Evolutionary conservation across 2,888 invertebrate genomes (phyloP).

Genomic region (Apamea monoglypha): DNA sequence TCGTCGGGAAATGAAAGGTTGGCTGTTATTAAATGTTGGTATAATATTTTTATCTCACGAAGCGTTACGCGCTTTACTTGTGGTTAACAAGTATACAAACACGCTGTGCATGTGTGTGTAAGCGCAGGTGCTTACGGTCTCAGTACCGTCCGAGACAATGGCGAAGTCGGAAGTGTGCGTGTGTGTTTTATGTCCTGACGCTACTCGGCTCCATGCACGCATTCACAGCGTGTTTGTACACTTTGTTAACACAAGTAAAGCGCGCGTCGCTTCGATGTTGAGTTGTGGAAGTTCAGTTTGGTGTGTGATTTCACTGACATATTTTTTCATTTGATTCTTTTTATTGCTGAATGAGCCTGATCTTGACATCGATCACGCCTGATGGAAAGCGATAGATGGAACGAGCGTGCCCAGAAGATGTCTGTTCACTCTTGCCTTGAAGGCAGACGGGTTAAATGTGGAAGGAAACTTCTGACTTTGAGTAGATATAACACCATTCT

Average conservation of each 20-base stretch:
- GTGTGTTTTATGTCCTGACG: neutral
- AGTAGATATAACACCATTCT: no score
- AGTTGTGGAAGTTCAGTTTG: neutral
- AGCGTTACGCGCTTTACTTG: neutral
- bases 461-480: no score
- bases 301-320: no score
- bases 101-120: neutral
- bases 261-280: neutral
- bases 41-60: neutral
- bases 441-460: no score
- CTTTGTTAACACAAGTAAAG: neutral
- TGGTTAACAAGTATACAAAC: neutral
- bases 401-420: no score
- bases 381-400: no score
- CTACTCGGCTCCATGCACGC: neutral
- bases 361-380: no score
- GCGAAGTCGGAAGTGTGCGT: neutral
- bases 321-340: no score
- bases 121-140: no score
- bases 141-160: neutral
- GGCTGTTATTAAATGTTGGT: neutral
- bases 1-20: constrained; percentile 35
- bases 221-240: neutral
- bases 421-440: no score
- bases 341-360: no score